Base-by-base conservation (phyloP, 2,113 vertebrate species). In the Hassar affinis region DNA sequence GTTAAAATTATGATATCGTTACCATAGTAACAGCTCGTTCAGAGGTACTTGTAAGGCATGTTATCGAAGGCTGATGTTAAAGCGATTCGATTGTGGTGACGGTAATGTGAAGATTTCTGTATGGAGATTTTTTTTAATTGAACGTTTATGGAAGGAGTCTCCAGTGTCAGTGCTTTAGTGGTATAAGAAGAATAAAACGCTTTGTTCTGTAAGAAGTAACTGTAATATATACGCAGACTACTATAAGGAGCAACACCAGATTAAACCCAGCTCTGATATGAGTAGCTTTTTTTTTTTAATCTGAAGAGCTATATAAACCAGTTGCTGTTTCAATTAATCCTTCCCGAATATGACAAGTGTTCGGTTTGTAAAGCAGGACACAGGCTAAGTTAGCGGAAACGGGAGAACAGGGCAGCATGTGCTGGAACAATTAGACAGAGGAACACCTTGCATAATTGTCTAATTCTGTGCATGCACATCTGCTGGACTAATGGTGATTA, bases 391-490 rank as follows among this genome's bases (percentile, higher is more conserved):
- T 45, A 20, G 42, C 22, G 17, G 51, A 59, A 76, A 66, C 18
- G 35, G 71, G 79, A 62, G 71, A 74, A 69, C 0, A 10, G 64
- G 69, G 76, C 81, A 74, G 71, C 80, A 59, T 83, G 84, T 64
- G 78, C 78, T 57, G 84, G 62, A 69, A 83, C 47, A 87, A 88
- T 79, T 78, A 84, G 68, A 84, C 61, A 49, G 68, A 81, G 80
- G 84, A 85, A 84, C 81, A 86, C 78, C 87, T 85, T 84, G 81
- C 49, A 33, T 88, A 86, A 84, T 84, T 84, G 72, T 78, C 49
- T 86, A 78, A 86, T 84, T 64, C 56, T 61, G 74, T 78, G 81
- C 78, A 14, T 64, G 79, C 81, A 85, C 87, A 86, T 84, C 87
- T 88, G 87, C 82, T 42, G 61, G 64, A 49, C 77, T 83, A 82